A percentile compares a stretch with the other conserved stretches of the same genome.
Conservation (phyloP, 2,888 invertebrate species). For the Drosophila pegasa region DNA sequence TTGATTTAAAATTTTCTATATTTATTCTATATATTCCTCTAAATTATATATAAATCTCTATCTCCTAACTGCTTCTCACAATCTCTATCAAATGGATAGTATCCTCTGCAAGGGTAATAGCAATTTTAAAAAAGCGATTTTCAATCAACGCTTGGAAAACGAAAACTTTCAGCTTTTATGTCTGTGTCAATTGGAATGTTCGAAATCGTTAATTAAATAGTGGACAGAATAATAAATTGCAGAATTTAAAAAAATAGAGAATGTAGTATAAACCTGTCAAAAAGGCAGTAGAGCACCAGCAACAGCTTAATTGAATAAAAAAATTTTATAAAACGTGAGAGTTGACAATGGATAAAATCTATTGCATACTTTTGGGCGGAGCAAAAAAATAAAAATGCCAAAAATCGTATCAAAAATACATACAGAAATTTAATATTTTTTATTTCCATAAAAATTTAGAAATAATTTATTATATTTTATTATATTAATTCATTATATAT, state of each 20-base stretch:
- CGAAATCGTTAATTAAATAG: constrained; percentile 2
- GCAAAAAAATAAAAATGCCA: neutral
- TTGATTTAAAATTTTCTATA: too few species aligned
- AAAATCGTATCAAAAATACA: neutral
- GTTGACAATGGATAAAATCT: neutral
- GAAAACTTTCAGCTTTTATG: neutral
- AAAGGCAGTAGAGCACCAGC: neutral
- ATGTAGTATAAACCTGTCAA: constrained; percentile 1
- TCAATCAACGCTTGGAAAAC: neutral
- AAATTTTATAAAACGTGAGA: neutral
- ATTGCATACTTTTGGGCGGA: constrained; percentile 23
- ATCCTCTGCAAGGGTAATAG: neutral
- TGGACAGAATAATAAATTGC: constrained; percentile 7
- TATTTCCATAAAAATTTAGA: neutral
- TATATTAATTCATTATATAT: neutral
- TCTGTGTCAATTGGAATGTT: neutral
- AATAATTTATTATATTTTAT: too few species aligned
- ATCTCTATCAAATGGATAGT: neutral
- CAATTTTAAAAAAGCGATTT: neutral
- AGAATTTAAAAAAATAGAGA: neutral
- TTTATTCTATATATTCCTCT: too few species aligned
- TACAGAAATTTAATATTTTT: neutral
- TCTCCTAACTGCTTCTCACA: neutral
- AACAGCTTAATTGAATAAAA: neutral
- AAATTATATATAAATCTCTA: too few species aligned